phyloP scores from a whole-genome alignment of 2,797 vertebrate species.

The Acrossocheilus fasciatus region DNA sequence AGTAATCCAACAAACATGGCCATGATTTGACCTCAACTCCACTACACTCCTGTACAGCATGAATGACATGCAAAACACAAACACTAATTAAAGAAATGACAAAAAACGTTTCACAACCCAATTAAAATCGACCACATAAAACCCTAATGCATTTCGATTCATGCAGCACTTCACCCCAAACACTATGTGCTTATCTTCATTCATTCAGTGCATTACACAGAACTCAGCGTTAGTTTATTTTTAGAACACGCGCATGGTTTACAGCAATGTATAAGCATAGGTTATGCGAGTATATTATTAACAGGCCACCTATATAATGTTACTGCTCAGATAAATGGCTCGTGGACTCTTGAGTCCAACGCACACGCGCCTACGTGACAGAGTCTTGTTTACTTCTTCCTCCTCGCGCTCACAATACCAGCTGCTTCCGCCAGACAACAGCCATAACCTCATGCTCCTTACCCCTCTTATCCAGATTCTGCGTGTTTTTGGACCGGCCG shows the following conservation, averaged over 20 bases:
- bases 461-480: constrained; percentile 71
- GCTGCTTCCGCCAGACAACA: constrained; percentile 23
- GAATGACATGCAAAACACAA: not conserved
- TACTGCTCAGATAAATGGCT: not conserved
- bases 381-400: constrained; percentile 77
- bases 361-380: constrained; percentile 64
- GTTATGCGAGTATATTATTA: not conserved
- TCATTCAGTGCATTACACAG: constrained; percentile 35
- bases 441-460: constrained; percentile 60
- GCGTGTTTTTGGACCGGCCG: constrained; percentile 71
- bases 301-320: not conserved
- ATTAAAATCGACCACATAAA: not conserved
- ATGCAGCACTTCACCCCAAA: not conserved
- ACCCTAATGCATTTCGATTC: not conserved
- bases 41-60: not conserved
- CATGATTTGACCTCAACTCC: constrained; percentile 45
- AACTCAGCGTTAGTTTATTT: constrained; percentile 7
- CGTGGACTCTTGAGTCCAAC: constrained; percentile 44
- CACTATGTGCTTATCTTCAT: constrained; percentile 19
- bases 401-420: constrained; percentile 36
- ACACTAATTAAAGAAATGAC: not conserved
- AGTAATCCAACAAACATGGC: constrained; percentile 13
- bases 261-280: not conserved
- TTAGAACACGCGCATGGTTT: not conserved
- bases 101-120: not conserved